Evolutionary conservation across 2,888 invertebrate species (phyloP), one percentile per base, ranked within the genome.

Genomic region (Rambutsinella grinnellia): DNA sequence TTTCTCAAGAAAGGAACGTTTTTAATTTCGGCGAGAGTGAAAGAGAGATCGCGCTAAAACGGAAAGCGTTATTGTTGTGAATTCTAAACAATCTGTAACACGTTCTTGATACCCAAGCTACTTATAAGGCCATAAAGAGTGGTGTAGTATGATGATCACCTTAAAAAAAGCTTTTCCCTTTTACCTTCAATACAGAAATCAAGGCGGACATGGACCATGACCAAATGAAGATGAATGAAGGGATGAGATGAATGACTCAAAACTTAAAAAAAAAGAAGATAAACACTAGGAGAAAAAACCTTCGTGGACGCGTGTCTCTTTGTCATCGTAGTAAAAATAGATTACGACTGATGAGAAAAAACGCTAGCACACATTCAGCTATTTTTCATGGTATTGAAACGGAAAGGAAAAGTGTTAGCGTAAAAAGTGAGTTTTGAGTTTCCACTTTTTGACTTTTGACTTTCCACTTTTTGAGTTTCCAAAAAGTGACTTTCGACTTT

Each of bases 341-440:
- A n/a, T n/a, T n/a, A n/a, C n/a, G n/a, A n/a, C 6, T 13, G 36
- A 36, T 36, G 36, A 36, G 13, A 36, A 5, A 36, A 36, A 36
- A 36, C 5, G 5, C 36, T 8, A 36, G 13, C 13, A 13, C 36
- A 36, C 5, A 13, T 13, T 36, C 13, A 8, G 36, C 36, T 36
- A 36, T 13, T 36, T 8, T 36, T 36, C 5, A 36, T 36, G 13
- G 36, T 74, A 74, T 74, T 75, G 74, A 75, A 75, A 75, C 74
- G 67, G 60, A 75, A 75, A 75, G 74, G 67, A 67, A 74, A 74
- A 54, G 66, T n/a, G n/a, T n/a, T n/a, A n/a, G n/a, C n/a, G n/a
- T n/a, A n/a, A n/a, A n/a, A n/a, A n/a, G n/a, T n/a, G n/a, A n/a
- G n/a, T n/a, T n/a, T n/a, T n/a, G n/a, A n/a, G n/a, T n/a, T n/a